Base-by-base conservation (phyloP, 1,140 invertebrate species). In the Pteromalus puparum region DNA sequence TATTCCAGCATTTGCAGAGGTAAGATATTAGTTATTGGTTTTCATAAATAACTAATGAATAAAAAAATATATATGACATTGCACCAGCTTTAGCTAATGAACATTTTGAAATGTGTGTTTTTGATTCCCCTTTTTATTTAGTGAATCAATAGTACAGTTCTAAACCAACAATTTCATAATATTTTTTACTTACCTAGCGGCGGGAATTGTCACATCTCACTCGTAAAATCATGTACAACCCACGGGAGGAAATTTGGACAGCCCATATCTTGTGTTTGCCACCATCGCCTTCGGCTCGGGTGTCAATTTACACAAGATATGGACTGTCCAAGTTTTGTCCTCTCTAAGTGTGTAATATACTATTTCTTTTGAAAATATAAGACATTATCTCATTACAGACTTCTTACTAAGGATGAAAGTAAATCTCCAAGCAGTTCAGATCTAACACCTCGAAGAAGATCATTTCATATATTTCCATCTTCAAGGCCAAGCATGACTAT, bases 391-490 rank as follows among this genome's bases (percentile, higher is more conserved):
- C 2, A 5, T 76, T 76, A 28, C 61, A 82, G 73, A 46, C 70
- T 75, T 78, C 10, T 48, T 15, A 61, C 34, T 24, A 48, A 70
- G 28, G 42, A 26, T 74, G 26, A 80, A 18, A 67, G 38, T 6
- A 48, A 65, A 65, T 4, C 18, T n/a, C 5, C 26, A 65, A 74
- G 30, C 42, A 70, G 24, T 70, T 67, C 72, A 24, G 38, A 82
- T 72, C 24, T 68, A 53, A 81, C 34, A 42, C n/a, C 65, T 77
- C 6, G 21, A 70, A 82, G 26, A 82, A 13, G 73, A 70, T 81
- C 53, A 30, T 26, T 46, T 74, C 30, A 79, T 74, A 74, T n/a
- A 46, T 81, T 82, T 73, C 70, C 67, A 74, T 73, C 67, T 78
- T 48, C 38, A 53, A 83, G 21, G 26, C 65, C 30, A 24, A 73